Base-by-base conservation (phyloP, 2,797 vertebrate genomes). In the Mallotus villosus region DNA sequence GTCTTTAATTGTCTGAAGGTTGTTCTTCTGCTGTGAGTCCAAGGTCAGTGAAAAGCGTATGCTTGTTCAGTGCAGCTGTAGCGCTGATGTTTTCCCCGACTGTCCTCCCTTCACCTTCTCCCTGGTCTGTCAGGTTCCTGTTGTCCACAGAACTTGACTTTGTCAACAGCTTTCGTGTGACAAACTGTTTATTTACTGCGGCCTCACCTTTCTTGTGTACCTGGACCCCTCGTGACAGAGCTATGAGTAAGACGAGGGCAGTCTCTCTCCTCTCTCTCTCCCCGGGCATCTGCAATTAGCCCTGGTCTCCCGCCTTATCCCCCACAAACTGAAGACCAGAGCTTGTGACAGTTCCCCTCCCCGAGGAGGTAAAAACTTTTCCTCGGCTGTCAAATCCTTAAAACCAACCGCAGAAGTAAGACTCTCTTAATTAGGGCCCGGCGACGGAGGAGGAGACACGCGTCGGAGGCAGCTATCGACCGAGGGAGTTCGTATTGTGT, bases 281-380 rank as follows among this genome's bases (percentile, higher is more conserved):
- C 59, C 64, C n/a, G 27, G 22, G 22, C 65, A 24, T 53, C 25
- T 46, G 11, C 7, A 12, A 17, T 19, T 58, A 51, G 68, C 51
- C 64, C 70, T 60, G 70, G 71, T 67, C 73, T 75, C 57, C 57
- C 68, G 41, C 21, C 71, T 71, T 73, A 81, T 63, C 70, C 69
- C 34, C 64, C 65, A 14, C 59, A 29, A 53, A 49, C 51, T 65
- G 51, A 74, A 78, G 57, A 69, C 74, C 65, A 32, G 9, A 2
- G 11, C 16, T 58, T 74, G 61, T 73, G 70, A 71, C 67, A 69
- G 63, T 73, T 68, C 37, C 37, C 29, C 24, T 51, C 37, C 46
- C 25, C 17, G 29, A 25, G 55, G 71, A 73, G 68, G 51, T 78
- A 53, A 65, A 59, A 49, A 67, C 67, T 72, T 78, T 74, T 57